These are phyloP conservation scores for Heliconius nattereri DNA, from an alignment of 1,140 invertebrate genomes.

Conservation along the genomic window DNA sequence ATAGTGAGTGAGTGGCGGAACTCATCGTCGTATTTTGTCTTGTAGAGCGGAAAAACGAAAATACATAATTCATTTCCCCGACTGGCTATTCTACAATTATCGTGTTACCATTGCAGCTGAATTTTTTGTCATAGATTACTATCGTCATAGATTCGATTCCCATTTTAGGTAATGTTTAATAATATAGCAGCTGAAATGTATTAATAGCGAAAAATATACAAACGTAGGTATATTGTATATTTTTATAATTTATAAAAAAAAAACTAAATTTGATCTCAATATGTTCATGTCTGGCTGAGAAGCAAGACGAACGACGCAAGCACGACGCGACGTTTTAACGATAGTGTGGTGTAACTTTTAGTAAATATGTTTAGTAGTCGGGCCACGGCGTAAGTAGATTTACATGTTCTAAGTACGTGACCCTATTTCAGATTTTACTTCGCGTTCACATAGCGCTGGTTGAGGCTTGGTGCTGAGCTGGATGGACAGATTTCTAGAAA, in stretches of 20 bases:
- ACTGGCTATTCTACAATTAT: too few relatives aligned
- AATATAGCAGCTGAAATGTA: too few relatives aligned
- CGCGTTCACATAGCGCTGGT: constrained; percentile 56
- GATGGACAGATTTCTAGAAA: constrained; percentile 16
- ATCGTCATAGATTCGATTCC: too few relatives aligned
- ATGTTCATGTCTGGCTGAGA: background rate
- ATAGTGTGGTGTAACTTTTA: constrained; percentile 55
- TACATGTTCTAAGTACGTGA: constrained; percentile 74
- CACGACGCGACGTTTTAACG: constrained; percentile 39
- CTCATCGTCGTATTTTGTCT: too few relatives aligned
- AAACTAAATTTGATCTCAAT: background rate
- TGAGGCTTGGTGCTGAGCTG: constrained; percentile 40
- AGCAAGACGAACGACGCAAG: constrained; percentile 11
- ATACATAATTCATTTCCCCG: too few relatives aligned
- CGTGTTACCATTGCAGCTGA: too few relatives aligned
- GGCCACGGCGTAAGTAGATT: constrained; percentile 72
- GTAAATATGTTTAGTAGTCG: constrained; percentile 60
- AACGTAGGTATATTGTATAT: background rate
- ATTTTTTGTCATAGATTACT: too few relatives aligned
- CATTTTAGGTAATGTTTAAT: too few relatives aligned
- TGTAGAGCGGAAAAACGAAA: too few relatives aligned
- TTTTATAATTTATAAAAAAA: background rate
- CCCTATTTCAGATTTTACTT: constrained; percentile 70
- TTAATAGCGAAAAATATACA: too few relatives aligned
- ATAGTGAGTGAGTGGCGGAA: too few relatives aligned